These are phyloP conservation scores for Phainopepla nitens DNA, from an alignment of 2,113 vertebrate species.

Conservation along the genomic window DNA sequence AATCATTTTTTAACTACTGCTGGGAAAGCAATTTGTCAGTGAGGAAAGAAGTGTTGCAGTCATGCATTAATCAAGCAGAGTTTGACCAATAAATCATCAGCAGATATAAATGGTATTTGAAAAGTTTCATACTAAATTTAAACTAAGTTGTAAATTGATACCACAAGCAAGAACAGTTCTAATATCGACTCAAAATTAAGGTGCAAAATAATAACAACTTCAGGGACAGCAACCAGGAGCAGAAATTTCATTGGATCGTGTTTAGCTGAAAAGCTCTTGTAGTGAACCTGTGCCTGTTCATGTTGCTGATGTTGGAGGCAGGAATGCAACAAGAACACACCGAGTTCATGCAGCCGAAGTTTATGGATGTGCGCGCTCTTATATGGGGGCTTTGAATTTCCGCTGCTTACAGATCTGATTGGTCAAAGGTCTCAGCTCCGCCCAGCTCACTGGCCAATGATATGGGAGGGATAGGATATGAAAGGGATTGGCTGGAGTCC, in stretches of 20 bases:
- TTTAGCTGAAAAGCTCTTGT: neutral
- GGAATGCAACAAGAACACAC: too few species aligned
- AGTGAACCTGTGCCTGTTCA: neutral
- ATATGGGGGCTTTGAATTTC: too few species aligned
- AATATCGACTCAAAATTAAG: neutral
- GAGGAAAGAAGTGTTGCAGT: constrained; percentile 47
- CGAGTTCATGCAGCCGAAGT: too few species aligned
- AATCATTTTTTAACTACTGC: constrained; percentile 64
- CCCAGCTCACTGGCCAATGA: too few species aligned
- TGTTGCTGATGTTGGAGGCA: too few species aligned
- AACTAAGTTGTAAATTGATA: neutral
- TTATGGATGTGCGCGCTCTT: too few species aligned
- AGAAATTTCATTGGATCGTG: neutral
- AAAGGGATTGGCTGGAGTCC: too few species aligned
- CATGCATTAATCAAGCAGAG: constrained; percentile 51
- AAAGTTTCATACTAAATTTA: constrained; percentile 47
- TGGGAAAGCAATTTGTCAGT: constrained; percentile 51
- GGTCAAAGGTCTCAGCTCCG: too few species aligned
- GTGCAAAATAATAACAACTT: neutral
- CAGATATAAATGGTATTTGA: constrained; percentile 28
- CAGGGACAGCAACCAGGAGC: neutral
- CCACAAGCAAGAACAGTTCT: neutral
- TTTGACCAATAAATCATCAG: constrained; percentile 55
- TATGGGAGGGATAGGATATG: too few species aligned
- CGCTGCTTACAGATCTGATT: too few species aligned